Evolutionary conservation across 2,113 vertebrate genomes (phyloP), one percentile per base, ranked within the genome.

Genomic region (Megaceryle torquata): DNA sequence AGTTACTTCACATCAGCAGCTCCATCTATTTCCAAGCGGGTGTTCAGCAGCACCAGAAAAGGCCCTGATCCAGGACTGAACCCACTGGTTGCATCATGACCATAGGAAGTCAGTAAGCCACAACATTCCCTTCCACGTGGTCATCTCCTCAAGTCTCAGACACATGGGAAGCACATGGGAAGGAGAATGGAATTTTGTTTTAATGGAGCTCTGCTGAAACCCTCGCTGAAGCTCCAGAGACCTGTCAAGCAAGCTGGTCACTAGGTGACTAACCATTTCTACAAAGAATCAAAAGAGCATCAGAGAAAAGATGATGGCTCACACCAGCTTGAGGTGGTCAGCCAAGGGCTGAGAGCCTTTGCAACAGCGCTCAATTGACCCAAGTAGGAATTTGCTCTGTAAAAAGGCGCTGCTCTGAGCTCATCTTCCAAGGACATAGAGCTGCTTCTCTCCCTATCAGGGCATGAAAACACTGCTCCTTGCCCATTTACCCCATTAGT

Each of bases 391-490:
- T 86, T 9, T 2, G 6, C 48, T 84, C 57, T 61, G 86, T 96
- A 96, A 96, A 96, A 88, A 93, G 95, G 41, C 46, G 46, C 76
- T 91, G 75, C 61, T 75, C 87, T 54, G 64, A 93, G 72, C 56
- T 91, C 77, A 81, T 51, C 63, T 39, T 76, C 33, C 26, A 53
- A 59, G 4, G 20, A 93, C 83, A 92, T 39, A 54, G 43, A 60
- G 37, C 28, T 31, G 20, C 89, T 74, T 83, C 60, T 18, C 39
- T 82, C 65, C 50, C 48, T 31, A 79, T 24, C 2, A 6, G n/a
- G 31, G 26, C 48, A 71, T 8, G 31, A 86, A 64, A 74, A 41
- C 68, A 78, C 26, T 11, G 25, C 41, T 94, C 51, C 74, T 48
- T 68, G 93, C 64, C 57, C 29, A 57, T 65, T 70, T 54, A 60